Evolutionary conservation across 2,888 invertebrate genomes (phyloP), one percentile per base, ranked within the genome.

Genomic region (Rhaphigaster nebulosa): DNA sequence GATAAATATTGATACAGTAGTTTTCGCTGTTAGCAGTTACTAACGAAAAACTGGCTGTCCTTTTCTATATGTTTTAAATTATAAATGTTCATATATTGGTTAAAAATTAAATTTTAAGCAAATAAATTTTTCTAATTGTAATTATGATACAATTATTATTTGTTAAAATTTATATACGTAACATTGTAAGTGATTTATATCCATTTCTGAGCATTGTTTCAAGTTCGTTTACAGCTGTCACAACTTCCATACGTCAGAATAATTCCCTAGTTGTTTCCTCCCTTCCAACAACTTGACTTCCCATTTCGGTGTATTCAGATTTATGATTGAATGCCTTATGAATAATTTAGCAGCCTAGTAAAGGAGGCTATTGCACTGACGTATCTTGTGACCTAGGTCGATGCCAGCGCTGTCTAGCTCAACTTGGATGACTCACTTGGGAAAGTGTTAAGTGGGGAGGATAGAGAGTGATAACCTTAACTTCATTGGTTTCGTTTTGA

Each of bases 311-410:
- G 18, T 34, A 65, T 65, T 65, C 70, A 76, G 23, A 76, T 76
- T 76, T 76, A 76, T 76, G 70, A 76, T 23, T 38, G 70, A 76
- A 76, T 38, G 38, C 6, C 70, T 76, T 76, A 76, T 76, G 70
- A 76, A 76, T 76, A 38, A 76, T 76, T 76, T 76, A 76, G 6
- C 23, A 34, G 1, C 20, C 34, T 20, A 76, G 0, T 76, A 1
- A 20, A 20, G 34, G 70, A 76, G 70, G 38, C 34, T 38, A 18
- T 65, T 65, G 34, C 20, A 76, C 6, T 76, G 70, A 84, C 45
- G 45, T 45, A 45, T n/a, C 84, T 45, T 6, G 84, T 84, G 84
- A 84, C 84, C 84, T 84, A 84, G 84, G 84, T 84, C 84, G 84
- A 84, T 84, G n/a, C 84, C 45, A 84, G 84, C 84, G 84, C 84